These are phyloP conservation scores for Lasius fuliginosus DNA, from an alignment of 2,888 invertebrate species.

Conservation along the genomic window DNA sequence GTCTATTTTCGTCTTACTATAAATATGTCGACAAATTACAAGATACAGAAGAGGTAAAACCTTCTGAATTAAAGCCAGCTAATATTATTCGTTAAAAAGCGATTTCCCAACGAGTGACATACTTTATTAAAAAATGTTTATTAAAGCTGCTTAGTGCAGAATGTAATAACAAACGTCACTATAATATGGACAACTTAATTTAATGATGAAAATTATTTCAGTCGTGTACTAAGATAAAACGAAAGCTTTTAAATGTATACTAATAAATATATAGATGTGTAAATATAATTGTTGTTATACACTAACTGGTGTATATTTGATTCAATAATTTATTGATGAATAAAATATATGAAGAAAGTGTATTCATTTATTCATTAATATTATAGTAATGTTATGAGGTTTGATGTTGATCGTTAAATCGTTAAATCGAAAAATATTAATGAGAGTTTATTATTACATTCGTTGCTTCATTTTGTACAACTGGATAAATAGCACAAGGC, in stretches of 20 bases:
- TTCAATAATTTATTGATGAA: conserved; percentile 3
- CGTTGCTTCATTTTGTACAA: conserved; percentile 84
- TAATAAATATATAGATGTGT: conserved; percentile 25
- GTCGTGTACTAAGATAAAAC: background rate
- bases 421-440: conserved; percentile 65
- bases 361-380: conserved; percentile 15
- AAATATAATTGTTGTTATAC: conserved; percentile 23
- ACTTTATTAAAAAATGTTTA: conserved; percentile 17
- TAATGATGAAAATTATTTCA: background rate
- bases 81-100: conserved; percentile 14
- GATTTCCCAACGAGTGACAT: conserved; percentile 19
- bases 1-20: background rate
- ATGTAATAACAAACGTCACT: conserved; percentile 74
- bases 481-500: conserved; percentile 86
- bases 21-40: conserved; percentile 46
- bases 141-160: conserved; percentile 67
- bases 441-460: conserved; percentile 79
- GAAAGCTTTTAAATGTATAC: background rate
- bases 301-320: conserved; percentile 28
- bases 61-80: conserved; percentile 7
- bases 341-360: background rate
- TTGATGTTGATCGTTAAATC: conserved; percentile 41
- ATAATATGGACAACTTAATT: conserved; percentile 18
- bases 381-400: conserved; percentile 40
- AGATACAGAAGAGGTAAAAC: conserved; percentile 34